Conservation (phyloP, 2,888 invertebrate species). For the Arctia plantaginis region DNA sequence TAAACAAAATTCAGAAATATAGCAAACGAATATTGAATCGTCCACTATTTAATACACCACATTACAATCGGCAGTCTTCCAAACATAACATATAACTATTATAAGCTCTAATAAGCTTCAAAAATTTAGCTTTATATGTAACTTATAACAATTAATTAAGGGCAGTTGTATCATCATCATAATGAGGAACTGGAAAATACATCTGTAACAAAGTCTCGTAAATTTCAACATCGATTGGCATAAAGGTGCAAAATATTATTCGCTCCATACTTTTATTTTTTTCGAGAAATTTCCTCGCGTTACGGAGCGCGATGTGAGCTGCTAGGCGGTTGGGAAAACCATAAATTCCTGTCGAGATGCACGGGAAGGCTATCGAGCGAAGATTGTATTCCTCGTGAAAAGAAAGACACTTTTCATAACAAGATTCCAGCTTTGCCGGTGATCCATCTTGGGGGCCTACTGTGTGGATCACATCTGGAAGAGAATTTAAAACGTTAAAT, state of each 20-base stretch:
- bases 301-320: slow-evolving; percentile 90
- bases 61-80: neutral
- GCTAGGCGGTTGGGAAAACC: slow-evolving; percentile 94
- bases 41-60: neutral
- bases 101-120: neutral
- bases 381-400: slow-evolving; percentile 86
- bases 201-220: slow-evolving; percentile 90
- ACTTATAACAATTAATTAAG: neutral
- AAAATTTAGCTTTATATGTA: neutral
- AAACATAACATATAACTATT: neutral
- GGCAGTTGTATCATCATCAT: slow-evolving; percentile 36
- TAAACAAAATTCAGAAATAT: neutral
- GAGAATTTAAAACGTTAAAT: slow-evolving; percentile 12
- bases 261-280: slow-evolving; percentile 86
- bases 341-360: slow-evolving; percentile 96
- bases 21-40: neutral
- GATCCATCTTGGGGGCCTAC: slow-evolving; percentile 94
- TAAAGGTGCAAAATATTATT: slow-evolving; percentile 93
- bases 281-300: slow-evolving; percentile 89
- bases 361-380: slow-evolving; percentile 93
- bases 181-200: slow-evolving; percentile 88
- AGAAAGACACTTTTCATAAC: slow-evolving; percentile 90
- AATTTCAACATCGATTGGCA: slow-evolving; percentile 89
- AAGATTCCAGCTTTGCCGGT: slow-evolving; percentile 87
- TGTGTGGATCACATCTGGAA: slow-evolving; percentile 95